A percentile compares a stretch with the other conserved stretches of the same genome.
These are phyloP conservation scores for Aplysina aerophoba DNA, from an alignment of 37 sponge, comb jelly and placozoan genomes.

Conservation along the genomic window DNA sequence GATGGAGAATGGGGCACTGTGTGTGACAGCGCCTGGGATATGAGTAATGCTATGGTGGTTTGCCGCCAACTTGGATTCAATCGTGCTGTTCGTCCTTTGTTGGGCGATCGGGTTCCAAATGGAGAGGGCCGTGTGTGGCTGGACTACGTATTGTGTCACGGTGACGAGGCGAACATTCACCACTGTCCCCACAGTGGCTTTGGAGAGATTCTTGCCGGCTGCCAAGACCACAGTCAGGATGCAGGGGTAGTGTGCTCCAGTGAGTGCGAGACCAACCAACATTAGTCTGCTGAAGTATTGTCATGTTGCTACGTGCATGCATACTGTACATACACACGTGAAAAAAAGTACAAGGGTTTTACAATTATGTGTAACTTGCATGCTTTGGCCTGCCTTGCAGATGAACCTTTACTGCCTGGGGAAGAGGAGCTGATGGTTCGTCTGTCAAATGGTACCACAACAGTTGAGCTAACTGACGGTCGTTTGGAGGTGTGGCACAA, in stretches of 20 bases:
- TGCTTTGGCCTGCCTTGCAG: background rate
- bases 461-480: background rate
- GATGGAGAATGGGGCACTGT: constrained; percentile 29
- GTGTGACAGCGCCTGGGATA: constrained; percentile 18
- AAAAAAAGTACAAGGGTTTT: no score
- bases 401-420: background rate
- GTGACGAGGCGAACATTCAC: constrained; percentile 55
- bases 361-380: background rate
- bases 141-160: constrained; percentile 64
- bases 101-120: background rate
- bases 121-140: constrained; percentile 43
- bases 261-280: background rate
- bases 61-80: constrained; percentile 17
- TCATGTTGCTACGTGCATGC: no score
- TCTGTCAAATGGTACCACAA: background rate
- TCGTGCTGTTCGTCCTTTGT: background rate
- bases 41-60: background rate
- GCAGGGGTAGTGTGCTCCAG: constrained; percentile 35
- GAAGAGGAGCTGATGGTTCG: background rate
- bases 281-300: background rate
- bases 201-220: background rate
- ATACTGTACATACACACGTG: no score
- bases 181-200: constrained; percentile 50
- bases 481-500: constrained; percentile 2
- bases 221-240: constrained; percentile 10